Base-by-base conservation (phyloP, 2,797 vertebrate genomes). In the Sebastiscus albofasciatus region DNA sequence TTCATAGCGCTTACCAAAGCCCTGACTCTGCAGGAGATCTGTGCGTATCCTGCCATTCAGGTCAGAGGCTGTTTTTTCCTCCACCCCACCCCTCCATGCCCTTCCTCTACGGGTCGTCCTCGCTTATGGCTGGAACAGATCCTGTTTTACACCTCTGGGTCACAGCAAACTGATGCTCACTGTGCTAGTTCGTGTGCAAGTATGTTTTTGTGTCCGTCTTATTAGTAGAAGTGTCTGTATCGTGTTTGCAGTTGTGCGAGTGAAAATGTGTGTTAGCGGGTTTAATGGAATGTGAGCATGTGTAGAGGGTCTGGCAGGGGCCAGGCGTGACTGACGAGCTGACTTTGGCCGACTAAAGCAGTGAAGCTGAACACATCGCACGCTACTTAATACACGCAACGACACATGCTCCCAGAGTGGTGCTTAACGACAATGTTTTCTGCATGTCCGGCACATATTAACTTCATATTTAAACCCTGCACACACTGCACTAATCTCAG, bases 291-390 rank as follows among this genome's bases (percentile, higher is more conserved):
- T 91, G 90, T 61, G 76, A 89, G 84, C 75, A 67, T 93, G 88
- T 91, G 88, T 78, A 42, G 77, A 72, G 75, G 54, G 81, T 85
- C 82, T 93, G 91, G 76, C 79, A 71, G 80, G 79, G 81, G 54
- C 86, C 78, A 70, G 82, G 89, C 72, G 60, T 91, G 90, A 92
- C 92, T 90, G 90, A 91, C 64, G 77, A 91, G 80, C 86, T 72
- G 80, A 87, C 76, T 84, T 77, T 86, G 87, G 76, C 86, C 27
- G 67, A 81, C 67, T 79, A 78, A 89, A 84, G 79, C 83, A 55
- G 58, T 55, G 59, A 77, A 84, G 90, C 87, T 75, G 75, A 91
- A 84, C 76, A 87, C 49, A 77, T 20, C 79, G 77, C 76, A 77
- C 22, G 55, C 79, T 54, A 66, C 82, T 77, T 81, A 78, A 83